Conservation (phyloP, 2,797 vertebrate species). For the Aphelocoma californica region DNA sequence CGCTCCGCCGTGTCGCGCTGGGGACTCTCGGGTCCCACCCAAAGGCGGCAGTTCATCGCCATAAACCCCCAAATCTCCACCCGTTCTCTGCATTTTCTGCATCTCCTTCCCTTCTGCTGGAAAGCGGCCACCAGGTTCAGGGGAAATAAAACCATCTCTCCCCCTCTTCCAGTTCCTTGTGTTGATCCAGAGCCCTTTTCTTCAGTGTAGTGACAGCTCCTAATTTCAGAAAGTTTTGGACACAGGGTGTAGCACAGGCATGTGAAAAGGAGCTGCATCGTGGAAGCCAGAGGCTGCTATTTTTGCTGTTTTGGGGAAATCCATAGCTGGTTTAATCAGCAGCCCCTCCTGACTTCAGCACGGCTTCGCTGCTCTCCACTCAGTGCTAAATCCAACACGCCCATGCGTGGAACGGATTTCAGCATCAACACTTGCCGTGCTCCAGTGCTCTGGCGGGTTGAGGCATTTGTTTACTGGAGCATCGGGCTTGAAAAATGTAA, state of each 20-base stretch:
- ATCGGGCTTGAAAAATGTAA: slow-evolving; percentile 50
- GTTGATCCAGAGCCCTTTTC: not conserved
- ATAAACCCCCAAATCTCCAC: not conserved
- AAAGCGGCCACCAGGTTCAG: not conserved
- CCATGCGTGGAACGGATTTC: not conserved
- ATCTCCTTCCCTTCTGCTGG: not conserved
- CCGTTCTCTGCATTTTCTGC: not conserved
- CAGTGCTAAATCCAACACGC: not conserved
- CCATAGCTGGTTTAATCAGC: not conserved
- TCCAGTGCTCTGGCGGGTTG: not conserved
- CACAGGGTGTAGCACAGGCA: not conserved
- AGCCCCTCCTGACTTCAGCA: not conserved
- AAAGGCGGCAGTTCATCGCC: not conserved
- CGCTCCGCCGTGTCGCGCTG: fast-evolving
- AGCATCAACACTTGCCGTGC: slow-evolving; percentile 1
- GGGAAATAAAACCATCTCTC: not conserved
- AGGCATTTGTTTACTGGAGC: slow-evolving; percentile 51
- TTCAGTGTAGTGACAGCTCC: not conserved
- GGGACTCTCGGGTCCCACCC: not conserved
- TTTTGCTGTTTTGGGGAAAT: not conserved
- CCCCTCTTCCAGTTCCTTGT: not conserved
- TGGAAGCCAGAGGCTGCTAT: not conserved
- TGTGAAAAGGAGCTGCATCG: not conserved
- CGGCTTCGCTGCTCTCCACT: not conserved
- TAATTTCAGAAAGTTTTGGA: not conserved